Evolutionary conservation across 1,140 invertebrate species (phyloP), one percentile per base, ranked within the genome.

Genomic region (Cylas formicarius): DNA sequence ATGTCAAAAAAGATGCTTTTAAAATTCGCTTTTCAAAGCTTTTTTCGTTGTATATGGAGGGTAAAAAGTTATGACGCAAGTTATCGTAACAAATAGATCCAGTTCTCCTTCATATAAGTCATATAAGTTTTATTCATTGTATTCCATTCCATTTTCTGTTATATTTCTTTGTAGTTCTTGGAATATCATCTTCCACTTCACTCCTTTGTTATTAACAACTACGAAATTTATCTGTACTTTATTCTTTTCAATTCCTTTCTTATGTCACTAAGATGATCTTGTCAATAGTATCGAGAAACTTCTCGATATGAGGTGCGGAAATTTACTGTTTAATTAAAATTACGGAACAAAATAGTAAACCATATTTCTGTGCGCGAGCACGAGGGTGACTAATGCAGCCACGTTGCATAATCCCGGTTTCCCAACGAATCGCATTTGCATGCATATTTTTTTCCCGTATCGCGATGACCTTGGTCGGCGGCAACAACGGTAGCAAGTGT

Each of bases 381-480:
- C 20, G 10, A 36, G 9, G 11, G 37, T 19, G 37, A 26, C 18
- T 16, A 39, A 17, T 24, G 36, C 28, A 21, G 36, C 17, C 18
- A 9, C 29, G 28, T 50, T 50, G 48, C 48, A 50, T 50, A 50
- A 50, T 45, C 18, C 24, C 21, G 14, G 21, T 18, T 38, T 39
- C 45, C 48, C 40, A 44, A 50, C 44, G 39, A 45, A 50, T 44
- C 45, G 48, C 48, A 50, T 44, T 44, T 50, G 40, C 45, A 32
- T 40, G 40, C 29, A 28, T 42, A 44, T 48, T 50, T 50, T 50
- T 34, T 37, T 49, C 44, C 45, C 48, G 44, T 27, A 37, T 39
- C 41, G 21, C 19, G 33, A 44, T 50, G 48, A 44, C 48, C 48
- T 50, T 50, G 20, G 33, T 19, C 20, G 27, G 34, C 34, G 43